Conservation (phyloP, 2,113 vertebrate genomes). For the Beaufortia kweichowensis region DNA sequence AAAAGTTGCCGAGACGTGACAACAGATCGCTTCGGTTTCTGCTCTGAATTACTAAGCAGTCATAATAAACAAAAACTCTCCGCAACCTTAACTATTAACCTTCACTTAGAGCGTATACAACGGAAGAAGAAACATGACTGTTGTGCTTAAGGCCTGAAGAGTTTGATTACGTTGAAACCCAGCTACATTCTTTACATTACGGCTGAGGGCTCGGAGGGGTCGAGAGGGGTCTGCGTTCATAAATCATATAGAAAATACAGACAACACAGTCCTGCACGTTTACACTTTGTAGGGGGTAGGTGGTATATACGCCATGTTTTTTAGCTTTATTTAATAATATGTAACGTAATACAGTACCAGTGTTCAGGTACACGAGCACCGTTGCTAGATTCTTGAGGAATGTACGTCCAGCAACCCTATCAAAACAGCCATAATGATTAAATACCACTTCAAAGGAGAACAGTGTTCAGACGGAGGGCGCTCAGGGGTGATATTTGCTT, state of each 20-base stretch:
- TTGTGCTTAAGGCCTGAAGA: constrained; percentile 21
- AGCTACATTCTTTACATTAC: constrained; percentile 26
- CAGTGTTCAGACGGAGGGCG: too few relatives aligned
- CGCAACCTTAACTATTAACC: neutral
- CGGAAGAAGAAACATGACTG: constrained; percentile 4
- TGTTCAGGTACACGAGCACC: neutral
- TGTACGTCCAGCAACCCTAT: neutral
- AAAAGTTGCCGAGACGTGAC: neutral
- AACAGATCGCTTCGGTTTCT: neutral
- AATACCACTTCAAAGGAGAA: too few relatives aligned
- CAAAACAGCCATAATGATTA: neutral
- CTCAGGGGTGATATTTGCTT: too few relatives aligned
- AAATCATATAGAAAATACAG: constrained; percentile 4
- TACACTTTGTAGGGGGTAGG: neutral
- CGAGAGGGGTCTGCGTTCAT: neutral
- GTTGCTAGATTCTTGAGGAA: neutral
- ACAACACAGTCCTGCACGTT: neutral
- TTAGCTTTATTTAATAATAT: neutral
- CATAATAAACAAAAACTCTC: neutral
- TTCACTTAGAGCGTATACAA: constrained; percentile 5
- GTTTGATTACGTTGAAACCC: constrained; percentile 24
- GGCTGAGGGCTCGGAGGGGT: constrained; percentile 10
- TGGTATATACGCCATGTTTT: neutral
- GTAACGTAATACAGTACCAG: neutral
- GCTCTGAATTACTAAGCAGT: neutral